Conservation (phyloP, 2,797 vertebrate species). For the Picus viridis region DNA sequence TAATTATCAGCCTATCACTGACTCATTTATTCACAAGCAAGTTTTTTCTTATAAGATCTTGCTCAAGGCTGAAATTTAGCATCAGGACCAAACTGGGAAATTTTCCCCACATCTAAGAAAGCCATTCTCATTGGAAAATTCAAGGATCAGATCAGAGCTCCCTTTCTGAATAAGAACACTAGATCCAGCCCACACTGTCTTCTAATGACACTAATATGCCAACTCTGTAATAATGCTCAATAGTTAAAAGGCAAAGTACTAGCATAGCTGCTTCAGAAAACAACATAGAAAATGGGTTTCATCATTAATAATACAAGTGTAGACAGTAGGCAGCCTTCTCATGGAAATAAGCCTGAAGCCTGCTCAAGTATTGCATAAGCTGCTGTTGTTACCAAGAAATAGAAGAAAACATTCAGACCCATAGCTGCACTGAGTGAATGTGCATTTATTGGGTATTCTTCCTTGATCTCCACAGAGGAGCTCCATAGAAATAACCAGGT, state of each 20-base stretch:
- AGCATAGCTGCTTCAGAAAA: background rate
- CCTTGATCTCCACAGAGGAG: background rate
- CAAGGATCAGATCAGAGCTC: background rate
- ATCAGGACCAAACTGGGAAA: background rate
- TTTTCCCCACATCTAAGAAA: background rate
- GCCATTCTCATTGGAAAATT: background rate
- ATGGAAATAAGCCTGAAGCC: background rate
- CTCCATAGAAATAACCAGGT: background rate
- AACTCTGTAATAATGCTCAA: background rate
- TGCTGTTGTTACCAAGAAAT: background rate
- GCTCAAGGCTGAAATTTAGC: conserved; percentile 22
- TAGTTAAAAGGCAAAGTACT: background rate
- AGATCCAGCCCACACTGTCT: background rate
- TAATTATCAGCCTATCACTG: conserved; percentile 31
- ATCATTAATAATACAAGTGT: background rate
- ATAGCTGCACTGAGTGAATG: background rate
- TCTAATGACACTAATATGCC: background rate
- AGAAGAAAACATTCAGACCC: background rate
- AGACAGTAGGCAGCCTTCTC: background rate
- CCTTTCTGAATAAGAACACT: background rate
- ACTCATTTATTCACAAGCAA: background rate
- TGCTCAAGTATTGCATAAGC: background rate
- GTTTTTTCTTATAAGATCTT: background rate
- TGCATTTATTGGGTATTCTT: background rate
- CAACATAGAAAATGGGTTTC: background rate